Conservation (phyloP, 1,140 invertebrate species). For the Drosophila quadrilineata region DNA sequence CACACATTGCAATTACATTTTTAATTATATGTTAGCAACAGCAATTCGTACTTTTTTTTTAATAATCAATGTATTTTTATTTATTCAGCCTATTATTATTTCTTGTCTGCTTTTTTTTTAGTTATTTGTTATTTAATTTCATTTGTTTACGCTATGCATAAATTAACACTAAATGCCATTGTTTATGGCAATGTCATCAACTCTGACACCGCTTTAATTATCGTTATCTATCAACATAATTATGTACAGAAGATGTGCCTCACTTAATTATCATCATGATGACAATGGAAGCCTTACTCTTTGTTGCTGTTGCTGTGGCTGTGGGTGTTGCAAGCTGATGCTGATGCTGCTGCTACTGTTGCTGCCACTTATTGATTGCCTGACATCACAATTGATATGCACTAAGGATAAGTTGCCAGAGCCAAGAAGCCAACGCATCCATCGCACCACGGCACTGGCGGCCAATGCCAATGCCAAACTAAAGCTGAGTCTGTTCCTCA, state of each 20-base stretch:
- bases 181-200: slow-evolving; percentile 32
- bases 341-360: slow-evolving; percentile 8
- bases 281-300: background rate
- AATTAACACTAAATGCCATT: slow-evolving; percentile 59
- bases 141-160: slow-evolving; percentile 65
- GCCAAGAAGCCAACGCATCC: slow-evolving; percentile 45
- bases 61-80: background rate
- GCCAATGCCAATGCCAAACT: slow-evolving; percentile 45
- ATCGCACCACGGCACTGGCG: slow-evolving; percentile 63
- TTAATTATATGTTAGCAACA: slow-evolving; percentile 36
- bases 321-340: too few species aligned
- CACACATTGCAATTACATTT: slow-evolving; percentile 48
- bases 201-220: slow-evolving; percentile 21
- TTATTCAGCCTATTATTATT: slow-evolving; percentile 7
- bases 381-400: slow-evolving; percentile 69
- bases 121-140: slow-evolving; percentile 48
- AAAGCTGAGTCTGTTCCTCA: slow-evolving; percentile 29
- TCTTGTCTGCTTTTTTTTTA: slow-evolving; percentile 17
- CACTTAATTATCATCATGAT: slow-evolving; percentile 71
- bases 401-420: slow-evolving; percentile 36
- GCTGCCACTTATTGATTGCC: slow-evolving; percentile 20
- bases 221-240: slow-evolving; percentile 32
- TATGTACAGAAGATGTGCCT: slow-evolving; percentile 30
- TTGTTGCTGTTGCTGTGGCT: background rate
- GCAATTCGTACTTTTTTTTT: slow-evolving; percentile 10